phyloP scores from a whole-genome alignment of 2,113 vertebrate genomes.

The Bostrychus sinensis region DNA sequence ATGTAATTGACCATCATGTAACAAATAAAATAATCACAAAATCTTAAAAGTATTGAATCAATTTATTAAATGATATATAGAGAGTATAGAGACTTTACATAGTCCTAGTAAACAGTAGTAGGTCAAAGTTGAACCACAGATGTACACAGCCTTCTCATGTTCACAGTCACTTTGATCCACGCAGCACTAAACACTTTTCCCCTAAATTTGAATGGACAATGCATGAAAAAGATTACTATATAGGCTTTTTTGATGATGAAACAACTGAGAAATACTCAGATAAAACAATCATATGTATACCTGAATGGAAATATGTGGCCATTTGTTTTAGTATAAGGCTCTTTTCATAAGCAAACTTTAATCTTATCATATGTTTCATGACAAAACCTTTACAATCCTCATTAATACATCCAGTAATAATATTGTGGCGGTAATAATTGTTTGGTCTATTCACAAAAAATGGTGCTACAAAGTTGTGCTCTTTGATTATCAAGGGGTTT shows the following conservation, averaged over 20 bases:
- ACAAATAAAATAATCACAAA: constrained; percentile 2
- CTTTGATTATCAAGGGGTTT: constrained; percentile 7
- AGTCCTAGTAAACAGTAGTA: constrained; percentile 64
- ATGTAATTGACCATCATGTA: background rate
- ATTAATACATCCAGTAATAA: background rate
- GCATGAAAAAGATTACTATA: constrained; percentile 25
- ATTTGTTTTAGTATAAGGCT: constrained; percentile 4
- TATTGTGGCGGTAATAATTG: constrained; percentile 8
- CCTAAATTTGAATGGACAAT: constrained; percentile 32
- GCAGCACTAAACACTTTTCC: constrained; percentile 22
- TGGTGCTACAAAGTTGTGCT: constrained; percentile 1
- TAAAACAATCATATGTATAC: constrained; percentile 2
- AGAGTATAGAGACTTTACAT: constrained; percentile 45
- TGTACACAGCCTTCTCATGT: constrained; percentile 28
- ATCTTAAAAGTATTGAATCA: constrained; percentile 37
- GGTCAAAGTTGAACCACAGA: constrained; percentile 56
- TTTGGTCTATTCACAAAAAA: constrained; percentile 11
- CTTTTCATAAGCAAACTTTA: background rate
- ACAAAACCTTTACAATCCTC: background rate
- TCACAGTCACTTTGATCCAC: constrained; percentile 11
- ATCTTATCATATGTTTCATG: background rate
- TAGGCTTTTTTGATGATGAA: too few relatives aligned
- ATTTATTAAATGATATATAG: constrained; percentile 63
- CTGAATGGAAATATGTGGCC: background rate
- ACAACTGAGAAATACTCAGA: too few relatives aligned